A percentile compares a stretch with the other conserved stretches of the same genome.
Evolutionary conservation across 2,113 vertebrate genomes (phyloP).

Genomic region (Bubo scandiacus): DNA sequence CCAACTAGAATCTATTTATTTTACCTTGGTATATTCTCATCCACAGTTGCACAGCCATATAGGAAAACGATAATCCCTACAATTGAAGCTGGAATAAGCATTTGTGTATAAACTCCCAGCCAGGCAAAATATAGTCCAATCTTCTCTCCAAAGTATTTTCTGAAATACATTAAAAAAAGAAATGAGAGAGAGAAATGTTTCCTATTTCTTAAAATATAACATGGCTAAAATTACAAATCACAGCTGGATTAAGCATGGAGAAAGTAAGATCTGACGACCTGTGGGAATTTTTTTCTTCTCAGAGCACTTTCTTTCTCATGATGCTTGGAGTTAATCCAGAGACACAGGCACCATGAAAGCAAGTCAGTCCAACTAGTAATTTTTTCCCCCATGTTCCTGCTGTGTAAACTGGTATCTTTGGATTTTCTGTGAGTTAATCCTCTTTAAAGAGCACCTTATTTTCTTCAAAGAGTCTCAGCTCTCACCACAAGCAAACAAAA

Average conservation of each 20-base stretch:
- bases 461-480: background rate
- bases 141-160: conserved; percentile 99
- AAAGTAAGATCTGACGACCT: conserved; percentile 49
- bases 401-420: background rate
- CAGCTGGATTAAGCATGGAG: conserved; percentile 51
- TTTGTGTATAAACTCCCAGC: conserved; percentile 97
- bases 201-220: conserved; percentile 59
- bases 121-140: conserved; percentile 97
- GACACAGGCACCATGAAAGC: background rate
- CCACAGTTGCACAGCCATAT: conserved; percentile 92
- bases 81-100: conserved; percentile 94
- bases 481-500: background rate
- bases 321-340: background rate
- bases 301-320: conserved; percentile 45
- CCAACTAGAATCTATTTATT: background rate
- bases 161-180: conserved; percentile 50
- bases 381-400: background rate
- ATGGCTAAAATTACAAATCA: conserved; percentile 53
- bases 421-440: background rate
- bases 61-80: conserved; percentile 95
- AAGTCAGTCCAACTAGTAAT: background rate
- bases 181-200: conserved; percentile 18
- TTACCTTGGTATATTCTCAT: conserved; percentile 95
- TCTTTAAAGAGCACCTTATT: background rate
- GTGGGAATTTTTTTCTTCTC: conserved; percentile 56